These are phyloP conservation scores for Thermophis baileyi DNA, from an alignment of 2,113 vertebrate species.

Conservation along the genomic window DNA sequence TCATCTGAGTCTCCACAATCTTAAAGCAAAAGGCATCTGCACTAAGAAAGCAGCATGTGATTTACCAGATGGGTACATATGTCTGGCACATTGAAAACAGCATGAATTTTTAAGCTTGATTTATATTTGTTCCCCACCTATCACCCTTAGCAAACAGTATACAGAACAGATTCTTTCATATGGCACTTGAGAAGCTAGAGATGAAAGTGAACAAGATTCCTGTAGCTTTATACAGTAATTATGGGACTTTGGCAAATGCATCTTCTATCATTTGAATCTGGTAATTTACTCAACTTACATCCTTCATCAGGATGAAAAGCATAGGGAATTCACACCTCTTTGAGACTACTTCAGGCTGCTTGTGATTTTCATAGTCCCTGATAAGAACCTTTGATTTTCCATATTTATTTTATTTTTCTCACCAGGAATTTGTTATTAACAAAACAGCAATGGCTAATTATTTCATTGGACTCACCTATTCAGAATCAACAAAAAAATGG, in stretches of 20 bases:
- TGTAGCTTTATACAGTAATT: background rate
- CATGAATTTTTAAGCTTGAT: background rate
- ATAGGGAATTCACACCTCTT: background rate
- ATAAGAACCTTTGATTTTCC: background rate
- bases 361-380: background rate
- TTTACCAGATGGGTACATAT: background rate
- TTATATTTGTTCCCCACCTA: background rate
- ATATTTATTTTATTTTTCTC: background rate
- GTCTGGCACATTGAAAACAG: background rate
- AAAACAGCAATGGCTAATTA: background rate
- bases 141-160: background rate
- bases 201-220: background rate
- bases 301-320: background rate
- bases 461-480: constrained; percentile 8
- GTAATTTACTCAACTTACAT: background rate
- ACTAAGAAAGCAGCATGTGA: background rate
- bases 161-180: background rate
- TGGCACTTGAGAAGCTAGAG: background rate
- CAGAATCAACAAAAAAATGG: background rate
- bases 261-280: background rate
- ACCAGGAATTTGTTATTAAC: constrained; percentile 13
- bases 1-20: background rate
- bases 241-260: background rate
- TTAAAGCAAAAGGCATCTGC: background rate
- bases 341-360: too few relatives aligned